Conservation (phyloP, 1,140 invertebrate genomes). For the Lepidurus apus region DNA sequence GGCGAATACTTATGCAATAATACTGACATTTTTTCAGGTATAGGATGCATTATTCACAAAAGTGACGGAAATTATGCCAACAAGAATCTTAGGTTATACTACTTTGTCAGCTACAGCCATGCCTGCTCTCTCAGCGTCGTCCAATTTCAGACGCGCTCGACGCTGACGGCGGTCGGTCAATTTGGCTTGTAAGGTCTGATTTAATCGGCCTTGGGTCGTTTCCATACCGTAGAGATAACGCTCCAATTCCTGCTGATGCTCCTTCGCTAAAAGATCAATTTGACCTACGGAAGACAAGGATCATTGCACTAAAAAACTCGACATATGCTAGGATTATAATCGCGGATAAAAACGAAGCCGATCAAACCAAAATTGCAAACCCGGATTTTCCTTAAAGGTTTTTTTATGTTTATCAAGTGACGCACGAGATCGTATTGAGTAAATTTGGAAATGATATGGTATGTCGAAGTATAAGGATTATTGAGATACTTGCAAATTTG, state of each 20-base stretch:
- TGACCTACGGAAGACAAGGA: constrained; percentile 40
- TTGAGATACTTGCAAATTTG: too few relatives aligned
- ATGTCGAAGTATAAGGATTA: too few relatives aligned
- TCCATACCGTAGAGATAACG: constrained; percentile 27
- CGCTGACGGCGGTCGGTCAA: constrained; percentile 29
- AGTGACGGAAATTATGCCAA: neutral
- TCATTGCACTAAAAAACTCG: neutral
- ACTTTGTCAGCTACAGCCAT: constrained; percentile 10
- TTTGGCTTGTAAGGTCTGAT: constrained; percentile 25
- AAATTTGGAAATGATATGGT: too few relatives aligned
- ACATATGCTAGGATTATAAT: too few relatives aligned
- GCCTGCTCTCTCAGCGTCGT: constrained; percentile 28
- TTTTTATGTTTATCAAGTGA: too few relatives aligned
- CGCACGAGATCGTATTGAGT: too few relatives aligned
- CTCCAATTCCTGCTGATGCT: constrained; percentile 43
- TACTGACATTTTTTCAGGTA: neutral
- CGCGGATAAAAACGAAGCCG: too few relatives aligned
- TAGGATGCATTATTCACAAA: neutral
- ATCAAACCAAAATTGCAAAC: too few relatives aligned
- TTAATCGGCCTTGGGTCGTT: constrained; percentile 27
- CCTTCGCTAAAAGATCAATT: constrained; percentile 43
- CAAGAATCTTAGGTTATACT: neutral
- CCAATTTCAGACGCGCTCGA: constrained; percentile 27
- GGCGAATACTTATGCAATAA: neutral
- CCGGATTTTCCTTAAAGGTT: too few relatives aligned